Evolutionary conservation across 1,140 invertebrate genomes (phyloP), one percentile per base, ranked within the genome.

Genomic region (Steinernema khuongi): DNA sequence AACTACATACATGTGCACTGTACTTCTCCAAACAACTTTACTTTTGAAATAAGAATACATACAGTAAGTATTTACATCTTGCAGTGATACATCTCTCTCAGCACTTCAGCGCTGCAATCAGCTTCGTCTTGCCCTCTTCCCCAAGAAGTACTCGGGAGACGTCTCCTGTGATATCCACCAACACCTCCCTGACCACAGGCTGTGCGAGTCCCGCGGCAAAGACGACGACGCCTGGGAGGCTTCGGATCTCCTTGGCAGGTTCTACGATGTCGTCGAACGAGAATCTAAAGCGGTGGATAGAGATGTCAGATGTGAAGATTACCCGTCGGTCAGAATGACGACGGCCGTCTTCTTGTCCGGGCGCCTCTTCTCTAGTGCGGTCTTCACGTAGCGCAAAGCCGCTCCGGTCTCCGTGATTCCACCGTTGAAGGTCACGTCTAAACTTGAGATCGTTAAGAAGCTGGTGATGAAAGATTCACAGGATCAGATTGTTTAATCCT

Each of bases 341-440:
- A 36, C 70, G 60, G 41, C 70, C 0, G 70, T 31, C 14, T 66
- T 70, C 22, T 72, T 17, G 28, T 69, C 50, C 19, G 71, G 26
- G 1, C 74, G 44, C 33, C 74, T 19, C n/a, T 66, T 70, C 19
- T 66, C 74, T 1, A 70, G 50, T 1, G 70, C 36, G 4, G 14
- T 75, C 0, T 43, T 66, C n/a, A 71, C 74, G 28, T 72, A 70
- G 1, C 60, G 44, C 41, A 75, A 26, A 0, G 74, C 74, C 43
- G 70, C 41, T 30, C 74, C 74, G 30, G 74, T 75, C 11, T 70
- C 50, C 11, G 74, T 75, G 32, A 75, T 72, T 31, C 74, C 74
- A 60, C 70, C 67, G 50, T 68, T 67, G 74, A 75, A 75, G 26
- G 74, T 70, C 7, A 75, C 26, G 0, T 67, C 74, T 75, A 41